These are phyloP conservation scores for Babylonia areolata DNA, from an alignment of 1,140 invertebrate genomes.

Conservation along the genomic window DNA sequence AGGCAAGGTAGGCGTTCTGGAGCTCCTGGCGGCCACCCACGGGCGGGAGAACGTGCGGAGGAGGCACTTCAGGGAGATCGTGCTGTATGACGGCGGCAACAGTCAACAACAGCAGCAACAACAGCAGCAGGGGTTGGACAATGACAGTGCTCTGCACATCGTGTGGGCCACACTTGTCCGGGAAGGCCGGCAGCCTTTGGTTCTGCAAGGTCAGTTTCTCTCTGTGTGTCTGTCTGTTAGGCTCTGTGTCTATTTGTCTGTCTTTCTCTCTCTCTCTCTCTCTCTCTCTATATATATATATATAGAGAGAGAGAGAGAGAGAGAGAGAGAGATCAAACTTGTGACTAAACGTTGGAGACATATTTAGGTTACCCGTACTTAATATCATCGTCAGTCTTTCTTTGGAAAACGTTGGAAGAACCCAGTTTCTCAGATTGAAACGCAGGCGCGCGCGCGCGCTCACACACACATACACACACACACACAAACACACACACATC, in stretches of 20 bases:
- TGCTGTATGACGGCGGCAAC: constrained; percentile 82
- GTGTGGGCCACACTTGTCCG: constrained; percentile 83
- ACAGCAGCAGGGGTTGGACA: constrained; percentile 72
- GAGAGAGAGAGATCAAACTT: too few relatives aligned
- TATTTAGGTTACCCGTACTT: too few relatives aligned
- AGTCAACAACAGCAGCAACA: constrained; percentile 68
- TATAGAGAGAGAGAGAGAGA: too few relatives aligned
- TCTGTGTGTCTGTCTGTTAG: too few relatives aligned
- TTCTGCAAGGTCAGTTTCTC: constrained; percentile 82
- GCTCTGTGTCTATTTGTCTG: background rate
- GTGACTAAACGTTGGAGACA: too few relatives aligned
- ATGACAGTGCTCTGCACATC: constrained; percentile 81
- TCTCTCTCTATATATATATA: background rate
- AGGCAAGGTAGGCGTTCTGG: constrained; percentile 82
- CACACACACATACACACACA: too few relatives aligned
- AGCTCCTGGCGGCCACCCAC: constrained; percentile 80
- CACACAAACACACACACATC: too few relatives aligned
- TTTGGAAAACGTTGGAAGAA: too few relatives aligned
- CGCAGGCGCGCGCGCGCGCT: too few relatives aligned
- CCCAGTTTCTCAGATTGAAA: too few relatives aligned
- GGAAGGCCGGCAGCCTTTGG: constrained; percentile 83
- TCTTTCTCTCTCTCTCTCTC: constrained; percentile 8
- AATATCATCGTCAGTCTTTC: too few relatives aligned
- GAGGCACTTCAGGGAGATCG: constrained; percentile 77
- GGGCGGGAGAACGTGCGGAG: constrained; percentile 82